Evolutionary conservation across 2,888 invertebrate genomes (phyloP).

Genomic region (Eurois occulta): DNA sequence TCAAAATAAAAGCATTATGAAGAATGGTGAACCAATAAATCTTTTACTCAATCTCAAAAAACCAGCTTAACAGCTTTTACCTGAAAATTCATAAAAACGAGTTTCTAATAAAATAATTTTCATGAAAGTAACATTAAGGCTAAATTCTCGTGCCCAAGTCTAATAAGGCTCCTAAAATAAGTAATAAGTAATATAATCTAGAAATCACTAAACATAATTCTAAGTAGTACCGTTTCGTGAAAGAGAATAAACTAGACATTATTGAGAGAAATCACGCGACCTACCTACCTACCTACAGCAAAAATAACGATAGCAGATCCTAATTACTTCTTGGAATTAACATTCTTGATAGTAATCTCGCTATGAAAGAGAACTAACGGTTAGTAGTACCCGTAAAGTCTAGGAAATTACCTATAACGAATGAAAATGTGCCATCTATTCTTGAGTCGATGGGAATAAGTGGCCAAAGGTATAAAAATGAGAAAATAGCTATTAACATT

Average conservation of each 20-base stretch:
- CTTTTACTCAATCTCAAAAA: neutral
- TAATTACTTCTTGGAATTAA: constrained; percentile 4
- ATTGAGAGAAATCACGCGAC: constrained; percentile 39
- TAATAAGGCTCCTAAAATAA: constrained; percentile 31
- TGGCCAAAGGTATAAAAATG: too few species aligned
- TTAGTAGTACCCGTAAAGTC: neutral
- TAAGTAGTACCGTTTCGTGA: neutral
- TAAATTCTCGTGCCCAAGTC: constrained; percentile 40
- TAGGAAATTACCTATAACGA: neutral
- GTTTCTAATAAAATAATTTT: neutral
- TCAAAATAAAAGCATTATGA: neutral
- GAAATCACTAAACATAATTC: constrained; percentile 21
- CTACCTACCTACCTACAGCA: neutral
- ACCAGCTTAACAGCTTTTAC: neutral
- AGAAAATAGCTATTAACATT: too few species aligned
- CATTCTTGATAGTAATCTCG: constrained; percentile 25
- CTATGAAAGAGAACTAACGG: neutral
- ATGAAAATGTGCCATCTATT: neutral
- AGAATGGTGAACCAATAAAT: too few species aligned
- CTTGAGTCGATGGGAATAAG: neutral
- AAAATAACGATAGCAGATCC: constrained; percentile 15
- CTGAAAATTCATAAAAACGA: neutral
- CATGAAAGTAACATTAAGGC: constrained; percentile 3
- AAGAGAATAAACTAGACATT: constrained; percentile 21
- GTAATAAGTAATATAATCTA: constrained; percentile 15